Evolutionary conservation across 2,888 invertebrate species (phyloP), one percentile per base, ranked within the genome.

Genomic region (Metellina segmentata): DNA sequence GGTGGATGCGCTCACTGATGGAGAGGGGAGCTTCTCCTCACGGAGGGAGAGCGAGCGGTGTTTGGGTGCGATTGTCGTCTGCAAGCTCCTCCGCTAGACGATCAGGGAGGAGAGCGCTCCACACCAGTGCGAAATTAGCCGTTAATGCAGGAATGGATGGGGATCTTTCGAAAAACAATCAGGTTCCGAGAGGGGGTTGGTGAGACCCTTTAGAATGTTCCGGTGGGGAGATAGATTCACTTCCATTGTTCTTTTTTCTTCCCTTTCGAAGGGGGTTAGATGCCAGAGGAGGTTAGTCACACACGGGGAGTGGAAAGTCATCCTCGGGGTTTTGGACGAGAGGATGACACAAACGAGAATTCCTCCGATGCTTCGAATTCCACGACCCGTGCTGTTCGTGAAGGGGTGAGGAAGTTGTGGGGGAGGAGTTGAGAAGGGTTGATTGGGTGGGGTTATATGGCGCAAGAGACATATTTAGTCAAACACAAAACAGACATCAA

Each of bases 1-100:
- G 88, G 88, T 81, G 81, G 88, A 87, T 78, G 88, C 69, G 81
- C 81, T 82, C 75, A 81, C 88, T 81, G 88, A 75, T 75, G 81
- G 72, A 89, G 51, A 81, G 81, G 88, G 88, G 88, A 75, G 69
- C 52, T 34, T 89, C 81, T 71, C 51, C 71, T 34, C 34, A 34
- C 34, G 11, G 52, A 8, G 72, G 53, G 52, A 52, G 79, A 72
- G 11, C 20, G 49, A 70, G 48, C n/a, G 71, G 52, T 71, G 86
- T 86, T 78, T 78, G 77, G 81, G 75, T 81, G 70, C 61, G 11
- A n/a, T 19, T 69, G 78, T 70, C 69, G 70, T 88, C 81, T 49
- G 87, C 1, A 16, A 34, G 52, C 7, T 49, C 51, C 34, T 34
- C 34, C 34, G 34, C 4, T n/a, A 74, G 11, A 51, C 20, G 20